phyloP scores from a whole-genome alignment of 2,888 invertebrate genomes.

The Drosophila formosana region DNA sequence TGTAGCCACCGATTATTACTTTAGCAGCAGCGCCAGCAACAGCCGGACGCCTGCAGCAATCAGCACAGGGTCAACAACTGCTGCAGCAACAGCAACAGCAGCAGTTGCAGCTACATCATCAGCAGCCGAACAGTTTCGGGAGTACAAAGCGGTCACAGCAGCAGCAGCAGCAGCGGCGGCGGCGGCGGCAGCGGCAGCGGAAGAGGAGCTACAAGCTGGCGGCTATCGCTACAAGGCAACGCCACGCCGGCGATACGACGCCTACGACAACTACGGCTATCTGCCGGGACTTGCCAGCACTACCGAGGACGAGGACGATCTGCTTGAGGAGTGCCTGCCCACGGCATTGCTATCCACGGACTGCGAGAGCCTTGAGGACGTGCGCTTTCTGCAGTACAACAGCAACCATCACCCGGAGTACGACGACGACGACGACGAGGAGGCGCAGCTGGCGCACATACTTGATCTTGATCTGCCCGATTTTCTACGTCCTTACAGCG shows the following conservation, averaged over 20 bases:
- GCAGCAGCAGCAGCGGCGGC: slow-evolving; percentile 47
- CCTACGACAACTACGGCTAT: slow-evolving; percentile 76
- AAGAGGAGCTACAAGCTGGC: slow-evolving; percentile 75
- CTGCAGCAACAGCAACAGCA: slow-evolving; percentile 38
- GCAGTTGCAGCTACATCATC: slow-evolving; percentile 34
- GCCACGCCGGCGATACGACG: slow-evolving; percentile 71
- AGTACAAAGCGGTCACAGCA: slow-evolving; percentile 25
- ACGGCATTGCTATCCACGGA: slow-evolving; percentile 69
- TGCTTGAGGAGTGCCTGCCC: slow-evolving; percentile 70
- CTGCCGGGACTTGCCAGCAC: slow-evolving; percentile 73
- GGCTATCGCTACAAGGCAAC: slow-evolving; percentile 73
- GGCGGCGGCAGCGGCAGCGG: slow-evolving; percentile 56
- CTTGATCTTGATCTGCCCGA: slow-evolving; percentile 73
- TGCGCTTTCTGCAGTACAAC: slow-evolving; percentile 65
- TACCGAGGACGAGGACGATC: slow-evolving; percentile 68
- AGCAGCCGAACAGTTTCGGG: slow-evolving; percentile 10
- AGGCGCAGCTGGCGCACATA: slow-evolving; percentile 73
- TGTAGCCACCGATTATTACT: slow-evolving; percentile 73
- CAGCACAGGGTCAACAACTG: slow-evolving; percentile 31
- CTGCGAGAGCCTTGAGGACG: slow-evolving; percentile 71
- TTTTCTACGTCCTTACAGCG: slow-evolving; percentile 72
- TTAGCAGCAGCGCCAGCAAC: slow-evolving; percentile 43
- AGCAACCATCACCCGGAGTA: slow-evolving; percentile 56
- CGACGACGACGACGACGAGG: slow-evolving; percentile 72
- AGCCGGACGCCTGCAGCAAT: slow-evolving; percentile 37